Conservation (phyloP, 2,797 vertebrate species). For the Amazonetta brasiliensis region DNA sequence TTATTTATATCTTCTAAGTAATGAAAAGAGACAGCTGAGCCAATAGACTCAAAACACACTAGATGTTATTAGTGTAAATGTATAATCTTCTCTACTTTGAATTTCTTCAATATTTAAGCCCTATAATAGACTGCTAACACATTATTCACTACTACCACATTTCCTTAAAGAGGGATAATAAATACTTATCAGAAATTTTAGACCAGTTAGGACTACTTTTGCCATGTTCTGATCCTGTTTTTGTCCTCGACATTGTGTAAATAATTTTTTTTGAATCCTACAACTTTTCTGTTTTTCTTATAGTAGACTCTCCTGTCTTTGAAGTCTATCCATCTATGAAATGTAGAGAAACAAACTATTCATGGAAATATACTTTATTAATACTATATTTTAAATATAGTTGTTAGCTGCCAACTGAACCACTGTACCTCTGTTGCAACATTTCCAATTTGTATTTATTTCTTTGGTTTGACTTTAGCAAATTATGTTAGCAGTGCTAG, state of each 20-base stretch:
- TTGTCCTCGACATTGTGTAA: fast-evolving
- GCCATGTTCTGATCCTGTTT: background rate
- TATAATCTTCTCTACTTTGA: background rate
- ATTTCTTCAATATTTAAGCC: background rate
- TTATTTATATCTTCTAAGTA: background rate
- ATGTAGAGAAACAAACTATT: background rate
- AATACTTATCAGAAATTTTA: background rate
- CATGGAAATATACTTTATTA: background rate
- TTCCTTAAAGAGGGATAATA: background rate
- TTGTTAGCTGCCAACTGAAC: background rate
- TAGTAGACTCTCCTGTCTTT: background rate
- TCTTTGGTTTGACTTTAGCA: background rate
- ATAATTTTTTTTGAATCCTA: background rate
- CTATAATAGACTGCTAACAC: fast-evolving
- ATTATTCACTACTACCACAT: background rate
- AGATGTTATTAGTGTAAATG: background rate
- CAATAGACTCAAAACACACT: background rate
- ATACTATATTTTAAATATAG: background rate
- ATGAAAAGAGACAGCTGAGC: background rate
- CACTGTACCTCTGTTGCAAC: background rate
- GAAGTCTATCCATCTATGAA: background rate
- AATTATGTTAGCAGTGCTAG: background rate
- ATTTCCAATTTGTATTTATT: background rate
- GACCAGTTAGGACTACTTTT: background rate
- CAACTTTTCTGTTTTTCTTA: background rate